Evolutionary conservation across 2,113 vertebrate genomes (phyloP), one percentile per base, ranked within the genome.

Genomic region (Sorex araneus): DNA sequence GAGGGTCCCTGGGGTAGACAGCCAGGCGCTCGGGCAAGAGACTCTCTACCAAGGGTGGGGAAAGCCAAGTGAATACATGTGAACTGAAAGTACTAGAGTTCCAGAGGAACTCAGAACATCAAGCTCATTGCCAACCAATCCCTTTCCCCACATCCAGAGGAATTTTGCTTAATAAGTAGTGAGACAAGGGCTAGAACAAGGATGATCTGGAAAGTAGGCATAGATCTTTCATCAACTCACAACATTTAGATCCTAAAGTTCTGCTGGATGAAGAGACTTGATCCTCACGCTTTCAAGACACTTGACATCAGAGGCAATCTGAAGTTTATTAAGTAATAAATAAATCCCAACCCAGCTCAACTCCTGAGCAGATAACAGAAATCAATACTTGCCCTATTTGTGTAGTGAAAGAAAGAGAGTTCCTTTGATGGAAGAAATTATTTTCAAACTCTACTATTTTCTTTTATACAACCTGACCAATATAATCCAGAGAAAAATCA

Each of bases 221-320:
- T 36, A 36, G 43, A 45, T 43, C 43, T 34, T 57, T 67, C 13
- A 45, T 47, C 8, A 88, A 78, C 3, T 79, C 54, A 15, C 43
- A 43, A 8, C 60, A 50, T 80, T 92, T 80, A 80, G 6, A 89
- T 83, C 34, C 47, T 63, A 73, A 84, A 78, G 32, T 34, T 76
- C 54, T 77, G n/a, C 45, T 70, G n/a, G 30, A 81, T 21, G 43
- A 8, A 88, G 32, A 50, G 4, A 50, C 54, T 88, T 47, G 69
- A 70, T 70, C 50, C 10, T 40, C 36, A 66, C 1, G 18, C 7
- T 34, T 16, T 27, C 19, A 84, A 73, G 64, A 45, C 30, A 54
- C 36, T 36, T 80, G 69, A 78, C 87, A 70, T 23, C 7, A 80
- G 45, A 60, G 13, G 43, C 23, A 70, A n/a, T 32, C 40, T 69